A percentile compares a stretch with the other conserved stretches of the same genome.
These are phyloP conservation scores for Diacarnus erythraeanus DNA, from an alignment of 37 sponge, comb jelly and placozoan genomes.

Conservation along the genomic window DNA sequence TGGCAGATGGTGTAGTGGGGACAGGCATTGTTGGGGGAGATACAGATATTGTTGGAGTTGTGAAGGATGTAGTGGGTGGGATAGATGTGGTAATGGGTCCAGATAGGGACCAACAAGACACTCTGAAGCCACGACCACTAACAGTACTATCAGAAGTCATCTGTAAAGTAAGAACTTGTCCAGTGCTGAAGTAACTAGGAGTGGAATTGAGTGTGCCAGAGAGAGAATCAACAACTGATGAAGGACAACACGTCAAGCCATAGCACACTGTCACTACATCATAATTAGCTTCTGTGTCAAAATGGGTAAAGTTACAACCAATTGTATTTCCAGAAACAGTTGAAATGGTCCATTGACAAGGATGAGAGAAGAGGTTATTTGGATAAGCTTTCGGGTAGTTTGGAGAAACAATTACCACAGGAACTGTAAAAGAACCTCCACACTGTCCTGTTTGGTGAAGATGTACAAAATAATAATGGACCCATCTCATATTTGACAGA, in stretches of 20 bases:
- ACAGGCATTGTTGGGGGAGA: neutral
- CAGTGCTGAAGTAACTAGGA: neutral
- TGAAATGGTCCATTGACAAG: slow-evolving; percentile 45
- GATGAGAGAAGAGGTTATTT: neutral
- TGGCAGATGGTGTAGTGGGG: neutral
- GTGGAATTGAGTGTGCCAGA: neutral
- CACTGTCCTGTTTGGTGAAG: neutral
- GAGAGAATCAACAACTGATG: slow-evolving; percentile 1
- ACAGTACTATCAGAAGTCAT: slow-evolving; percentile 20
- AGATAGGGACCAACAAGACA: neutral
- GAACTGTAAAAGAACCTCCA: slow-evolving; percentile 18
- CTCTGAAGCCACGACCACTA: slow-evolving; percentile 16
- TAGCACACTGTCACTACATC: slow-evolving; percentile 45
- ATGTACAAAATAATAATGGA: too few relatives aligned
- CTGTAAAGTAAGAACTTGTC: slow-evolving; percentile 14
- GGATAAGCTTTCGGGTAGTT: slow-evolving; percentile 43
- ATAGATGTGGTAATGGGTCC: neutral
- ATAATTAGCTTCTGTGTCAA: slow-evolving; percentile 13
- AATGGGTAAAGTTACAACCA: slow-evolving; percentile 7
- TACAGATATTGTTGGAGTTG: neutral
- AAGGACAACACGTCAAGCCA: slow-evolving; percentile 5
- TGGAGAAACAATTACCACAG: neutral
- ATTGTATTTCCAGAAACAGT: neutral
- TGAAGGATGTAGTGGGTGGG: neutral
- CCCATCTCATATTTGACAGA: too few relatives aligned